phyloP scores from a whole-genome alignment of 92 coral and sea anemone species.

The Siderastrea siderea region DNA sequence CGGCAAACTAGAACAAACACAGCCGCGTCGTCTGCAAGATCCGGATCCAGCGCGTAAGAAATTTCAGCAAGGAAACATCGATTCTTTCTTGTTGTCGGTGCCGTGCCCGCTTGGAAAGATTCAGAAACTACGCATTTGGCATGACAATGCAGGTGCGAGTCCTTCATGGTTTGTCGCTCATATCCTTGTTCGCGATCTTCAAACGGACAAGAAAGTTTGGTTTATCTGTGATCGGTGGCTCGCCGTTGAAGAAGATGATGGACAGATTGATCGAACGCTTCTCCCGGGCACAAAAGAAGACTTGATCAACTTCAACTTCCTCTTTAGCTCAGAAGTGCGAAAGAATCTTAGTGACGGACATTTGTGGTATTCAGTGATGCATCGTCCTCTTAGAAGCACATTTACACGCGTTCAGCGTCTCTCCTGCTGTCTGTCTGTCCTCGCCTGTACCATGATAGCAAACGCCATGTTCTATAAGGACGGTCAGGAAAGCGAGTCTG shows the following conservation, averaged over 20 bases:
- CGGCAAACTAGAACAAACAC: constrained; percentile 79
- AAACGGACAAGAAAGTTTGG: constrained; percentile 83
- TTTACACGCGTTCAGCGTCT: constrained; percentile 94
- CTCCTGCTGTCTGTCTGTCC: constrained; percentile 86
- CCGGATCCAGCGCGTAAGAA: constrained; percentile 41
- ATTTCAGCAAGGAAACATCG: constrained; percentile 68
- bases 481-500: constrained; percentile 32
- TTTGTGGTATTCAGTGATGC: constrained; percentile 86
- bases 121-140: constrained; percentile 77
- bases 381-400: constrained; percentile 83
- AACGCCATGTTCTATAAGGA: constrained; percentile 92
- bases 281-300: constrained; percentile 76
- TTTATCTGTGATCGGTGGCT: constrained; percentile 89
- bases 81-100: constrained; percentile 80
- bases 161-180: constrained; percentile 93
- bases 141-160: constrained; percentile 77
- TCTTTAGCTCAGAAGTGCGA: constrained; percentile 81
- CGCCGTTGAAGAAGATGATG: constrained; percentile 94
- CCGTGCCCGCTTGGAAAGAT: constrained; percentile 83
- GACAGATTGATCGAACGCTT: constrained; percentile 78
- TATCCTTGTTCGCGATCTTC: constrained; percentile 76
- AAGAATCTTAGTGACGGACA: constrained; percentile 91
- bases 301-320: constrained; percentile 78
- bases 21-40: constrained; percentile 81
- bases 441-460: constrained; percentile 87